These are phyloP conservation scores for Datnioides undecimradiatus DNA, from an alignment of 2,113 vertebrate species.

Conservation along the genomic window DNA sequence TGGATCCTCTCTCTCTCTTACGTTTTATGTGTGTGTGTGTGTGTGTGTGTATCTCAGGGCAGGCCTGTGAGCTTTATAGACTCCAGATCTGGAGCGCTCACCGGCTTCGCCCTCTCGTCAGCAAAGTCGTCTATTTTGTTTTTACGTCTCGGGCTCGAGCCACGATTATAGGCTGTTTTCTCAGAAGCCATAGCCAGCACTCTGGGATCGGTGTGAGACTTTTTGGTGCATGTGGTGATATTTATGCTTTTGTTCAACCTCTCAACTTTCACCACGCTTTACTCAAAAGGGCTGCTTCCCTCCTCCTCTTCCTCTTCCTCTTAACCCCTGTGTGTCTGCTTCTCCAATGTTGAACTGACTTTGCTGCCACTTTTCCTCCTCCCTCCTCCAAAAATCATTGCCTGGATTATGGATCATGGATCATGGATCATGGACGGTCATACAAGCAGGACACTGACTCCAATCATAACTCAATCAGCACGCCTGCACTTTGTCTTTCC, in stretches of 20 bases:
- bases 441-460: constrained; percentile 37
- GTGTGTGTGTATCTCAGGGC: no score
- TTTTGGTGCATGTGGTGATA: constrained; percentile 49
- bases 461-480: constrained; percentile 79
- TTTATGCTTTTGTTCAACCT: constrained; percentile 12
- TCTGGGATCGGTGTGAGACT: constrained; percentile 46
- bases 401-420: neutral
- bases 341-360: constrained; percentile 47
- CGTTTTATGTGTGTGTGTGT: no score
- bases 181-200: constrained; percentile 73
- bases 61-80: constrained; percentile 10
- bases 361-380: constrained; percentile 15
- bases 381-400: neutral
- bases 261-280: constrained; percentile 66
- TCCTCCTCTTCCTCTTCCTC: constrained; percentile 47
- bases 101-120: constrained; percentile 11
- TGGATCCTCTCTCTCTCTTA: constrained; percentile 26
- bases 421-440: constrained; percentile 4
- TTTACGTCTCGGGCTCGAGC: neutral
- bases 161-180: constrained; percentile 10
- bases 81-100: constrained; percentile 8
- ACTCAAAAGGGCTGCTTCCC: constrained; percentile 83
- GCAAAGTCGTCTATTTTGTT: neutral
- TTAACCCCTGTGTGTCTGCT: constrained; percentile 20
- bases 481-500: constrained; percentile 82